Base-by-base conservation (phyloP, 2,113 vertebrate genomes). In the Pavo muticus region DNA sequence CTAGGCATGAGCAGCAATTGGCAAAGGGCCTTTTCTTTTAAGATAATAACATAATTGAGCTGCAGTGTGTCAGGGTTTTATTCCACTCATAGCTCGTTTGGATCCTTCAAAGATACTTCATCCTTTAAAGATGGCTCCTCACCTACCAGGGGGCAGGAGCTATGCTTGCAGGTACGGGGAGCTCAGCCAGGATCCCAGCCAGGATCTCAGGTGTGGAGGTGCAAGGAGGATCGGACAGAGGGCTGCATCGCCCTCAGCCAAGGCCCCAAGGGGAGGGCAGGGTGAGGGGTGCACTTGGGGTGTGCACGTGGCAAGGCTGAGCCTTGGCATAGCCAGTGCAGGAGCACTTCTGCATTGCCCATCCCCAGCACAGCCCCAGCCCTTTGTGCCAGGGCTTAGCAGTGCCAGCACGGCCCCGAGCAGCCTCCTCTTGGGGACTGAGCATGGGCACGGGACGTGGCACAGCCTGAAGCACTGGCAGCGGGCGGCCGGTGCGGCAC, bases 41-140 rank as follows among this genome's bases (percentile, higher is more conserved):
- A 69, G 77, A 37, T 86, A 79, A 91, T 44, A 59, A 69, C 60
- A 67, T 92, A 86, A 96, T 94, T 86, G 81, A 80, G 60, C 74
- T 79, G 72, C 57, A 73, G 63, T 91, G 75, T 61, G 65, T 83
- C 59, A 69, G 30, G 6, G 24, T 90, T 94, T 85, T 80, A 64
- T 78, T 71, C 78, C 77, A 37, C 50, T 91, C 35, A 64, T 77
- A 67, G 94, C 15, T 47, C 14, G 44, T 45, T 47, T 35, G 32
- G 42, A 86, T 91, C 76, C 47, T 67, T 94, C 76, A 77, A 85
- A 17, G 25, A 14, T 17, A 79, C 59, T 35, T 50, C 21, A 57
- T 86, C 25, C 77, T 42, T 86, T 64, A 64, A 64, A 29, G 61
- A 40, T 40, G 39, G 75, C 50, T 74, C 68, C 44, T 57, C 61